Conservation (phyloP, 2,113 vertebrate genomes). For the Anarrhichthys ocellatus region DNA sequence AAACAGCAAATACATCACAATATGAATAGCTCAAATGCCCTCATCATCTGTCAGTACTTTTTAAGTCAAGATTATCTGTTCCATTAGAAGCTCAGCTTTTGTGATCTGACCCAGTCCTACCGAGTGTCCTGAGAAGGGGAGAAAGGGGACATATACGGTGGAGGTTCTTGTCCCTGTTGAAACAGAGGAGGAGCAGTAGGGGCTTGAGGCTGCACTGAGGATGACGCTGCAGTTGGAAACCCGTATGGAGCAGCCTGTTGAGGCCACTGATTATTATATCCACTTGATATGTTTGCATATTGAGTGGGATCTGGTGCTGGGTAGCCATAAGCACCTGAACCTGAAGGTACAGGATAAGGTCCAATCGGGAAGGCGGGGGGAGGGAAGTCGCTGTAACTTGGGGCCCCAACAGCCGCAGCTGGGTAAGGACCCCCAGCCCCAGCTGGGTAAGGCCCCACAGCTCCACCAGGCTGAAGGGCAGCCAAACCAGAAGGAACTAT, state of each 20-base stretch:
- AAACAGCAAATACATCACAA: background rate
- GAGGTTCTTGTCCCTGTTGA: slow-evolving; percentile 3
- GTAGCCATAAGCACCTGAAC: slow-evolving; percentile 21
- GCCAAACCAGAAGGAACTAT: slow-evolving; percentile 42
- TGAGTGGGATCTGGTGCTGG: slow-evolving; percentile 29
- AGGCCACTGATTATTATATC: slow-evolving; percentile 39
- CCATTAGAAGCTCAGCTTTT: background rate
- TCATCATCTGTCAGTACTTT: background rate
- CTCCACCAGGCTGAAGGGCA: background rate
- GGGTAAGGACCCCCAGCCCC: slow-evolving; percentile 10
- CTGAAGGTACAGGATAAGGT: background rate
- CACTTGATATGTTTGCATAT: background rate
- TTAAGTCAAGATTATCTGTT: background rate
- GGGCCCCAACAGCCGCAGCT: background rate
- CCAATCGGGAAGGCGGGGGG: background rate
- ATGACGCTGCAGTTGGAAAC: background rate
- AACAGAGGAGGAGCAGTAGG: slow-evolving; percentile 35
- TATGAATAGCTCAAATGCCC: background rate
- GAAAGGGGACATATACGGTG: background rate
- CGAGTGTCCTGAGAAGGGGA: background rate
- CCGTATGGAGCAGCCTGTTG: background rate
- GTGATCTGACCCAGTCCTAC: background rate
- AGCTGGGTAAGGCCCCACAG: background rate
- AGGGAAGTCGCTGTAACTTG: slow-evolving; percentile 1
- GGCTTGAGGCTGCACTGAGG: background rate